phyloP scores from a whole-genome alignment of 2,888 invertebrate species.

The Caenorhabditis auriculariae region DNA sequence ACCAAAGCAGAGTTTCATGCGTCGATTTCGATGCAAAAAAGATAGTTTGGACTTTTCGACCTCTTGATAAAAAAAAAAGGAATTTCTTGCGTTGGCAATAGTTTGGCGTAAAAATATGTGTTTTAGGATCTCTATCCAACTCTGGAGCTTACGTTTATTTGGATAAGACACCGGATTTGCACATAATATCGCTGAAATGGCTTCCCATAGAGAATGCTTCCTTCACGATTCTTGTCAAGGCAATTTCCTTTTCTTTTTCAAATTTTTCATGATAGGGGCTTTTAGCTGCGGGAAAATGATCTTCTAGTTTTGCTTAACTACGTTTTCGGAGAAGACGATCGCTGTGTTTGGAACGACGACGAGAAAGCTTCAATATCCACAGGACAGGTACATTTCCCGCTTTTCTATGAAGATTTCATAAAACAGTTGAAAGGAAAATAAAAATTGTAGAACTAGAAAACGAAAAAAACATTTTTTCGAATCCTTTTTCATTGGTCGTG shows the following conservation, averaged over 20 bases:
- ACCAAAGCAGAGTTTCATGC: too few relatives aligned
- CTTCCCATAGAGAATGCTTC: conserved; percentile 38
- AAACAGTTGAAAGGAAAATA: too few relatives aligned
- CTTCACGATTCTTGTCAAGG: conserved; percentile 38
- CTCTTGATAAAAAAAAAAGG: too few relatives aligned
- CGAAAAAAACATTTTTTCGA: too few relatives aligned
- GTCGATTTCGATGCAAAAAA: too few relatives aligned
- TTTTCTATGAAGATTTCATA: too few relatives aligned
- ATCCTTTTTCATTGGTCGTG: too few relatives aligned
- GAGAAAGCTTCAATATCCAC: background rate
- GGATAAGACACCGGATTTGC: conserved; percentile 27
- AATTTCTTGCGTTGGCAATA: too few relatives aligned
- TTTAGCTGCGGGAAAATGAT: conserved; percentile 29
- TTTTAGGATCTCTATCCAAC: conserved; percentile 32
- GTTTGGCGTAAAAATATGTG: too few relatives aligned
- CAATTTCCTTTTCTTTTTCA: conserved; percentile 1
- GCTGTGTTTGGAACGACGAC: conserved; percentile 41
- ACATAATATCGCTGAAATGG: conserved; percentile 41
- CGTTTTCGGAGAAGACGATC: conserved; percentile 19
- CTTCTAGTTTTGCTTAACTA: conserved; percentile 46
- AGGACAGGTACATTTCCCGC: too few relatives aligned
- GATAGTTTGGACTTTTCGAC: too few relatives aligned
- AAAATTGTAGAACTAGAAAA: too few relatives aligned
- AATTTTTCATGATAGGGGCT: conserved; percentile 2
- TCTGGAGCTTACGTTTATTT: conserved; percentile 43